phyloP scores from a whole-genome alignment of 2,888 invertebrate species.

The Eubasilissa splendida region DNA sequence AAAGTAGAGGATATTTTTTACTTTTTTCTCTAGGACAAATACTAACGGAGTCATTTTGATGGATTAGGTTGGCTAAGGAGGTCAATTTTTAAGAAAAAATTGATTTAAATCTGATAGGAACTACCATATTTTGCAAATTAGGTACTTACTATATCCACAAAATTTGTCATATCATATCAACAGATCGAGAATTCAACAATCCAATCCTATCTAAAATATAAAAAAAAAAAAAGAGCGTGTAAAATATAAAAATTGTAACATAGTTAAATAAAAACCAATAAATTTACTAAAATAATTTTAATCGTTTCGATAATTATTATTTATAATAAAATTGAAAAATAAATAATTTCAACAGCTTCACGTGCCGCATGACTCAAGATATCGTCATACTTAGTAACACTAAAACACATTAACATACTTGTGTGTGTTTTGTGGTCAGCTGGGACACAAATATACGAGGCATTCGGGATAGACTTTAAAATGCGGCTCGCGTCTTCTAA shows the following conservation, averaged over 20 bases:
- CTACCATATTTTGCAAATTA: no score
- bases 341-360: background rate
- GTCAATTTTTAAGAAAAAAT: no score
- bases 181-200: no score
- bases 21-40: no score
- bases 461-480: background rate
- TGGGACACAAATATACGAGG: constrained; percentile 3
- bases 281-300: background rate
- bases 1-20: no score
- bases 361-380: constrained; percentile 11
- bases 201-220: background rate
- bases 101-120: no score
- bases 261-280: background rate
- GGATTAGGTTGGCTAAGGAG: no score
- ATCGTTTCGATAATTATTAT: background rate
- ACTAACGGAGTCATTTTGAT: no score
- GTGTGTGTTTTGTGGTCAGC: constrained; percentile 4
- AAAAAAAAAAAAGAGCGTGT: background rate
- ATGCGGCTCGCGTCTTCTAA: background rate
- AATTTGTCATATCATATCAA: no score
- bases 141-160: no score
- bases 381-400: constrained; percentile 35
- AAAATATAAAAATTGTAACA: background rate
- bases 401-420: constrained; percentile 22
- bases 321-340: background rate